phyloP scores from a whole-genome alignment of 2,113 vertebrate genomes.

The Hemichromis elongatus region DNA sequence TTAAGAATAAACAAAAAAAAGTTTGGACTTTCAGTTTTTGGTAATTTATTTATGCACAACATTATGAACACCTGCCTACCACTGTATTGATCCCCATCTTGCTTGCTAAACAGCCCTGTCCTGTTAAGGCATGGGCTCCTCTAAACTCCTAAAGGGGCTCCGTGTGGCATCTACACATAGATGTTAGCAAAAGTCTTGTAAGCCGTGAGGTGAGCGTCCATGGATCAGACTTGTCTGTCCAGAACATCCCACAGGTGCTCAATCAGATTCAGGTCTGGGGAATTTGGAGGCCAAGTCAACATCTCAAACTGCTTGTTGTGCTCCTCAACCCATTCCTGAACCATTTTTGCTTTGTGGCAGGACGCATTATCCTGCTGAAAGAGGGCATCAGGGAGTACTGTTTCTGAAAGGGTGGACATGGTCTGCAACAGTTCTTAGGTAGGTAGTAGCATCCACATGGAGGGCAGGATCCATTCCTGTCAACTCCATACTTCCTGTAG shows the following conservation, averaged over 20 bases:
- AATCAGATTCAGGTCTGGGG: rapidly evolving
- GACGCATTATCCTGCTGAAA: too few species aligned
- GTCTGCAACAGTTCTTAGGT: too few species aligned
- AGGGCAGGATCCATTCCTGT: too few species aligned
- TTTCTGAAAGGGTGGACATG: too few species aligned
- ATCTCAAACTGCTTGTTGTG: too few species aligned
- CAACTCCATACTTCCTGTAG: too few species aligned
- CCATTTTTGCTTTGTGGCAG: too few species aligned
- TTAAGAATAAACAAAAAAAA: background rate
- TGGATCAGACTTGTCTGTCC: background rate
- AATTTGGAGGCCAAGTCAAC: rapidly evolving
- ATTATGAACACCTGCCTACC: background rate
- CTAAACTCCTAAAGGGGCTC: background rate
- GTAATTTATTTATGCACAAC: background rate
- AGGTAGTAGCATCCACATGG: too few species aligned
- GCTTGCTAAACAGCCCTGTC: background rate
- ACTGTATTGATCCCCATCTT: rapidly evolving
- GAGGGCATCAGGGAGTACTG: too few species aligned
- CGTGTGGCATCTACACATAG: background rate
- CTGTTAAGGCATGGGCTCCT: rapidly evolving
- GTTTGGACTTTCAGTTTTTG: background rate
- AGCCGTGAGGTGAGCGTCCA: background rate
- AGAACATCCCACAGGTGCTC: rapidly evolving
- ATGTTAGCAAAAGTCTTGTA: background rate
- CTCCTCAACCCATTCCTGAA: too few species aligned